phyloP scores from a whole-genome alignment of 2,113 vertebrate species.

The Chaetodon trifascialis region DNA sequence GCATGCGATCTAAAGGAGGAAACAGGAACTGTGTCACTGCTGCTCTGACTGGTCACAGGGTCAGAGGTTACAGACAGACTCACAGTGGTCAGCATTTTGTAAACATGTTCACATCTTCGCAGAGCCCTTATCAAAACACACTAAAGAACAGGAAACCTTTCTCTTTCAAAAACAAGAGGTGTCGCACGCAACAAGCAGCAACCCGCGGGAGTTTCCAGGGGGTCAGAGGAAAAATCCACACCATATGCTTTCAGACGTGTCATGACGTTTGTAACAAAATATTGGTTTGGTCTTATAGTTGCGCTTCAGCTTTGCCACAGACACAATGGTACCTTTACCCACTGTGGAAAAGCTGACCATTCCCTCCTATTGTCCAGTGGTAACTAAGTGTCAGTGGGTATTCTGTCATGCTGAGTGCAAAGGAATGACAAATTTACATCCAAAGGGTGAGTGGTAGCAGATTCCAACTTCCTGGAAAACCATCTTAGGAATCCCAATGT shows the following conservation, averaged over 20 bases:
- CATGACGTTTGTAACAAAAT: background rate
- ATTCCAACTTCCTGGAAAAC: slow-evolving; percentile 94
- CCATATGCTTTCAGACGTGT: background rate
- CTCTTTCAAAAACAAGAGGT: slow-evolving; percentile 57
- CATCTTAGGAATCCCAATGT: slow-evolving; percentile 92
- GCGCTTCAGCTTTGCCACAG: background rate
- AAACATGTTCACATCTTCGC: slow-evolving; percentile 60
- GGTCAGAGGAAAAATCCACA: slow-evolving; percentile 5
- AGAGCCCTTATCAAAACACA: slow-evolving; percentile 69
- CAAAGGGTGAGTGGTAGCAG: slow-evolving; percentile 92
- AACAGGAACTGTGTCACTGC: slow-evolving; percentile 64
- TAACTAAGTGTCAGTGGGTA: background rate
- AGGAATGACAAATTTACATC: slow-evolving; percentile 95
- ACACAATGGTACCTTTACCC: background rate
- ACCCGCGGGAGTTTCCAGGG: slow-evolving; percentile 8
- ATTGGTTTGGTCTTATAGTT: background rate
- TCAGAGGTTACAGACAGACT: slow-evolving; percentile 64
- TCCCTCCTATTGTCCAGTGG: background rate
- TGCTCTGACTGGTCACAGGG: slow-evolving; percentile 45
- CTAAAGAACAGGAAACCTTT: slow-evolving; percentile 64
- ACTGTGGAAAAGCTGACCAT: background rate
- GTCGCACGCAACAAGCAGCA: slow-evolving; percentile 53
- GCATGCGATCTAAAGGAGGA: slow-evolving; percentile 62
- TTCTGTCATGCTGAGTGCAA: slow-evolving; percentile 87
- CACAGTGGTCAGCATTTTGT: slow-evolving; percentile 72